Evolutionary conservation across 2,113 vertebrate genomes (phyloP), one percentile per base, ranked within the genome.

Genomic region (Sphaerodactylus townsendi): DNA sequence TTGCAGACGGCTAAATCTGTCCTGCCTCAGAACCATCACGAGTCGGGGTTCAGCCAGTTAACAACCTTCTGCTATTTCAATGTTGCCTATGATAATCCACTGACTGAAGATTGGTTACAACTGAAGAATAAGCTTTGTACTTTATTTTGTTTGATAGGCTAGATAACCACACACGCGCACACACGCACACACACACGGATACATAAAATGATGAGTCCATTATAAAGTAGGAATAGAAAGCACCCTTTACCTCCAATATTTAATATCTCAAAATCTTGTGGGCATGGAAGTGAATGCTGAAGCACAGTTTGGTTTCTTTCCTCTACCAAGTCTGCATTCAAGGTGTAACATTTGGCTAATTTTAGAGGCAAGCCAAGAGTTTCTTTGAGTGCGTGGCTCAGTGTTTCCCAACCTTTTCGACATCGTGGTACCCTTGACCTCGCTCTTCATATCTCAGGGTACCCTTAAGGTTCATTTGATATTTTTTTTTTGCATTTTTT

Each of bases 261-360:
- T 50, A 50, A 13, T 50, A 50, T 50, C 10, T 48, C 48, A 50
- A 50, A 65, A 83, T 85, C 9, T 66, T 9, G 79, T 86, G 73
- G 59, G 33, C 30, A 91, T 82, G 46, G 74, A 71, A 66, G 30
- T 80, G 78, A 28, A 59, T 73, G 73, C 75, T 87, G 89, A 59
- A 17, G 64, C 25, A 59, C 46, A 46, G 25, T 35, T 76, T 89
- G 83, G 77, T 44, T 77, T 0, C 3, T 37, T 77, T 28, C 19
- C 59, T 39, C 50, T 87, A 87, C 69, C 65, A 84, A 44, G 37
- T 71, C 78, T 90, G 73, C n/a, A 85, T 70, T 76, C 46, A 84
- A 85, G 84, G 39, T 82, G 77, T 62, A 62, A 33, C 77, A 3
- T 35, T 14, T 69, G 28, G 19, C 66, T 33, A 44, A 19, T 30